Evolutionary conservation across 2,797 vertebrate genomes (phyloP), one percentile per base, ranked within the genome.

Genomic region (Chaenodraco wilsoni): DNA sequence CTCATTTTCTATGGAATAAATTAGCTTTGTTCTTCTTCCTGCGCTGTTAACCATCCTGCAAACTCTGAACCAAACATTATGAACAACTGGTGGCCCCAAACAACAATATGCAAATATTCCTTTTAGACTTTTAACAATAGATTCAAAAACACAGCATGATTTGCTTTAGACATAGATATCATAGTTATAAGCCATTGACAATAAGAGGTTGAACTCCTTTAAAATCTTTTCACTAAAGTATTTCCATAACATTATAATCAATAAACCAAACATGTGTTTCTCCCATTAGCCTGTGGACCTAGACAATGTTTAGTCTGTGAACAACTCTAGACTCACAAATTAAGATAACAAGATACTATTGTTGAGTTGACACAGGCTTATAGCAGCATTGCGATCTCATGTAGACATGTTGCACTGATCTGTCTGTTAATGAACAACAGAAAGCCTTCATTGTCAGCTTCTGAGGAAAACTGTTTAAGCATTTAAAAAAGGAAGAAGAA

Each of bases 91-190:
- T 5, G 2, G 23, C 33, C 17, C 3, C 64, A 31, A 50, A 46
- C 15, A 27, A 40, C 4, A 46, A 27, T 16, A 43, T 3, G 9
- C 17, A 5, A 12, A 21, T 13, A 1, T 4, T 19, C 15, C 65
- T 37, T 55, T 45, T 2, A 54, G 11, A 14, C 11, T 17, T 9
- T 44, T 23, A 17, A 52, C 19, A 54, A 54, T 5, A 33, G 10
- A 70, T 16, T n/a, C 16, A 82, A 40, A 65, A 8, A 69, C 37
- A 54, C 7, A 8, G 45, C 44, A 65, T 31, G 49, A 14, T 23
- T 66, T 21, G 4, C 43, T 70, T 40, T 45, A 37, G 33, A 37
- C 33, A 19, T 40, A 37, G 19, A 60, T 43, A 31, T 11, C n/a
- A 52, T 8, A 60, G 51, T 27, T 4, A 54, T 2, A 75, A 57